A percentile compares a stretch with the other conserved stretches of the same genome.
phyloP scores from a whole-genome alignment of 1,140 invertebrate species.

The Drosophila nigromelanica region DNA sequence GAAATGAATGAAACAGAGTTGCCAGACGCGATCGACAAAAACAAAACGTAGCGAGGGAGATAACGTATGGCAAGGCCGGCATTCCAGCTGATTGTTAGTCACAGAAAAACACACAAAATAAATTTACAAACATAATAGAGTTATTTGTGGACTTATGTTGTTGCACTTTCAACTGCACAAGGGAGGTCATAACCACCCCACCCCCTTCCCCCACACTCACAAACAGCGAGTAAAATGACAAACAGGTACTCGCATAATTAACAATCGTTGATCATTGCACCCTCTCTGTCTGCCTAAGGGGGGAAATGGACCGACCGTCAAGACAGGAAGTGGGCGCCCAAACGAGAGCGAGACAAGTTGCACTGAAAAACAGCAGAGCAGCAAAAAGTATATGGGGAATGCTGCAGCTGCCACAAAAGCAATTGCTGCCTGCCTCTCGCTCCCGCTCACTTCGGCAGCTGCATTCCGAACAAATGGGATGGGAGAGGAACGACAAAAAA shows the following conservation, averaged over 20 bases:
- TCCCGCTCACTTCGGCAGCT: conserved; percentile 16
- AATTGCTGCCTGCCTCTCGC: not conserved
- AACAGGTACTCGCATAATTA: conserved; percentile 19
- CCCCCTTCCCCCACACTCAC: not conserved
- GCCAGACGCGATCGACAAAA: conserved; percentile 22
- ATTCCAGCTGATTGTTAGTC: conserved; percentile 30
- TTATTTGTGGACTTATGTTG: conserved; percentile 17
- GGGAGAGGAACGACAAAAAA: conserved; percentile 18
- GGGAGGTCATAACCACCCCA: too few relatives aligned
- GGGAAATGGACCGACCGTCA: conserved; percentile 31
- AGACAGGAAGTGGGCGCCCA: conserved; percentile 36
- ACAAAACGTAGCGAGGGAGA: not conserved
- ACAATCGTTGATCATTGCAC: conserved; percentile 20
- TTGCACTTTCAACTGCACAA: too few relatives aligned
- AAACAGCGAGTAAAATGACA: conserved; percentile 15
- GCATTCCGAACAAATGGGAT: conserved; percentile 1
- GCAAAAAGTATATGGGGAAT: conserved; percentile 19
- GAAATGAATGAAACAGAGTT: conserved; percentile 26
- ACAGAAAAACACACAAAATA: too few relatives aligned
- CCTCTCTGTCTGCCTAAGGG: not conserved
- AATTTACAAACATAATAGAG: not conserved
- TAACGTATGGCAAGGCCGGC: conserved; percentile 21
- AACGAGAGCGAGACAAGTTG: conserved; percentile 12
- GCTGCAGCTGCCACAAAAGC: conserved; percentile 22
- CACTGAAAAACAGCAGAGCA: conserved; percentile 10